Percentiles rank a stretch among this genome's conserved stretches.
These are phyloP conservation scores for Madoqua kirkii DNA, from an alignment of 2,113 vertebrate species.

Conservation along the genomic window DNA sequence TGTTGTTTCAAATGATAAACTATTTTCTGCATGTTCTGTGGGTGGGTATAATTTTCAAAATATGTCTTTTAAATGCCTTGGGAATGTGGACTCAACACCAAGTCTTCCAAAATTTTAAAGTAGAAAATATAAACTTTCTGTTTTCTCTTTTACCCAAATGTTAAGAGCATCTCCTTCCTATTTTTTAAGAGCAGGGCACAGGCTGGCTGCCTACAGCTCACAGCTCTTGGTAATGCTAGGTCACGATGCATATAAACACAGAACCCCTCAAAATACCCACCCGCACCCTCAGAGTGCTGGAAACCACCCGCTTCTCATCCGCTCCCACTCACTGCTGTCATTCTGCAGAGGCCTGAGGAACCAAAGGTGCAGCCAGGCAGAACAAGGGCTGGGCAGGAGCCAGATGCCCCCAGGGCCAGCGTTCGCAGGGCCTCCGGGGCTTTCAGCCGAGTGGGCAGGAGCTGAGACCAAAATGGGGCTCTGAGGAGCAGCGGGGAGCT, in stretches of 20 bases:
- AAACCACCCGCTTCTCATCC: not conserved
- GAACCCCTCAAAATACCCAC: not conserved
- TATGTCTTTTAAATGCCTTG: not conserved
- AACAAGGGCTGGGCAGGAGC: too few relatives aligned
- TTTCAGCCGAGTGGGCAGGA: fast-evolving
- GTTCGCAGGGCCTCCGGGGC: fast-evolving
- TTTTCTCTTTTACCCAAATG: not conserved
- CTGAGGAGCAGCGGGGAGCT: not conserved
- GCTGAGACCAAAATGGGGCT: fast-evolving
- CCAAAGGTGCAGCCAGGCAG: fast-evolving
- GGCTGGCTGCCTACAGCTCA: not conserved
- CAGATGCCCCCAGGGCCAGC: not conserved
- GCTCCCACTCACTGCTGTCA: not conserved
- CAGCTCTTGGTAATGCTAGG: not conserved
- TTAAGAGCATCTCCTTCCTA: not conserved
- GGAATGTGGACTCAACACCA: too few relatives aligned
- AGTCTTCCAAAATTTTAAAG: not conserved
- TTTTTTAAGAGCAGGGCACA: not conserved
- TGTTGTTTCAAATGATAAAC: not conserved
- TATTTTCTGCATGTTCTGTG: not conserved
- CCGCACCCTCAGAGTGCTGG: not conserved
- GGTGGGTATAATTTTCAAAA: not conserved
- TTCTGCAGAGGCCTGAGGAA: not conserved
- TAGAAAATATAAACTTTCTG: not conserved
- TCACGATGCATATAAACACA: fast-evolving